Evolutionary conservation across 1,140 invertebrate genomes (phyloP).

Genomic region (Rhyacophila brunnea): DNA sequence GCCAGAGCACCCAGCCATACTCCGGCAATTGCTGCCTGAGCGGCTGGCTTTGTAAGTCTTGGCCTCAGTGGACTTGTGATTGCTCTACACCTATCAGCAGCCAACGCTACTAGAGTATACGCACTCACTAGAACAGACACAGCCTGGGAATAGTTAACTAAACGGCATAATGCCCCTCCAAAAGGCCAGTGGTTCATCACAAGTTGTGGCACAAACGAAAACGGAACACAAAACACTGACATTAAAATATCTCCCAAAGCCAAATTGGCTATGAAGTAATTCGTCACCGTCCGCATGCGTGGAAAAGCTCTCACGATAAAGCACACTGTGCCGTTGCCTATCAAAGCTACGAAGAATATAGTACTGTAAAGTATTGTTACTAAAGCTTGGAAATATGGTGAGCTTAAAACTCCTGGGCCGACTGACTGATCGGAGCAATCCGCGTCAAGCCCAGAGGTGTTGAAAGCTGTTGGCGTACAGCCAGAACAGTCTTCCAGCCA

Average conservation of each 20-base stretch:
- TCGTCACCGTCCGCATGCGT: constrained; percentile 83
- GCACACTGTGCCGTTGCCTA: constrained; percentile 80
- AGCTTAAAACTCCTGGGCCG: constrained; percentile 26
- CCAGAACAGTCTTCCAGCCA: too few species aligned
- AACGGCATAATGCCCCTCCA: constrained; percentile 70
- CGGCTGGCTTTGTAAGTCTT: constrained; percentile 69
- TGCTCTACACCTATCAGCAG: constrained; percentile 81
- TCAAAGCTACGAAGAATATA: constrained; percentile 71
- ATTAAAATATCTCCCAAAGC: constrained; percentile 83
- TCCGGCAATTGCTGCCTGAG: constrained; percentile 68
- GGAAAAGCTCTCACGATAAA: constrained; percentile 76
- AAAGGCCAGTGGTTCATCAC: constrained; percentile 81
- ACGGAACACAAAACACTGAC: constrained; percentile 83
- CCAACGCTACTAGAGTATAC: constrained; percentile 83
- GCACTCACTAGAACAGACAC: constrained; percentile 81
- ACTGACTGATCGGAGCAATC: constrained; percentile 25
- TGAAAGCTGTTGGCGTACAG: too few species aligned
- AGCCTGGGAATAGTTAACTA: constrained; percentile 76
- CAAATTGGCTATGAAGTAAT: constrained; percentile 84
- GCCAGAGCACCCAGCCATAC: constrained; percentile 79
- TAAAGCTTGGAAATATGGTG: constrained; percentile 59
- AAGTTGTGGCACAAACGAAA: constrained; percentile 74
- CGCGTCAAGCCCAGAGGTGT: not conserved
- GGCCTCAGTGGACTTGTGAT: constrained; percentile 85
- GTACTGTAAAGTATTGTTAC: constrained; percentile 73